Percentiles rank a stretch among this genome's conserved stretches.
Evolutionary conservation across 2,888 invertebrate species (phyloP).

Genomic region (Nineta flava): DNA sequence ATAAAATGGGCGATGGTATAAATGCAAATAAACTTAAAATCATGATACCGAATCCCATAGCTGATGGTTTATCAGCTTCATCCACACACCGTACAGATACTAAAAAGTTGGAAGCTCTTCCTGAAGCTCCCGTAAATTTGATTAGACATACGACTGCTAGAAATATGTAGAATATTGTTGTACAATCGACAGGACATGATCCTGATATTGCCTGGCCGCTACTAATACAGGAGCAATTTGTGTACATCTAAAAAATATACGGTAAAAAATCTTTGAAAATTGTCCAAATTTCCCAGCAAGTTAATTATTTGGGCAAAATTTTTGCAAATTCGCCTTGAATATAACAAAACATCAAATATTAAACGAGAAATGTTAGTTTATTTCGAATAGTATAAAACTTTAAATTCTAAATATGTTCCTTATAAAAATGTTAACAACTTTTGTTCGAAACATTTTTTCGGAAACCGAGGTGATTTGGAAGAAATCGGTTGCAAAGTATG

Average conservation of each 20-base stretch:
- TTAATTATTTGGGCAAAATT: not conserved
- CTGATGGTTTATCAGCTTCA: slow-evolving; percentile 54
- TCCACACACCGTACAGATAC: slow-evolving; percentile 51
- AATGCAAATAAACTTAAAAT: slow-evolving; percentile 54
- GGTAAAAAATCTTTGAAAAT: not conserved
- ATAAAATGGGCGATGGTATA: slow-evolving; percentile 61
- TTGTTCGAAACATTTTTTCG: no score
- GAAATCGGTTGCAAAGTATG: no score
- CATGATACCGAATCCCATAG: slow-evolving; percentile 53
- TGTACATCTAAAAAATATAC: slow-evolving; percentile 22
- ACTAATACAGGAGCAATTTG: slow-evolving; percentile 30
- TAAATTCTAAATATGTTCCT: no score
- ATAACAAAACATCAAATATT: no score
- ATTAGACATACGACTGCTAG: slow-evolving; percentile 35
- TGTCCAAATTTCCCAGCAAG: not conserved
- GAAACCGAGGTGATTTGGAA: no score
- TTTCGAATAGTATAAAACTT: no score
- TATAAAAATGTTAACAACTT: no score
- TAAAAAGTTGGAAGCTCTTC: slow-evolving; percentile 42
- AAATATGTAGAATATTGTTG: slow-evolving; percentile 35
- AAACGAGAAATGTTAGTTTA: no score
- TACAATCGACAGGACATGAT: slow-evolving; percentile 39
- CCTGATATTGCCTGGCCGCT: slow-evolving; percentile 30
- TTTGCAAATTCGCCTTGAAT: no score
- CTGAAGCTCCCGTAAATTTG: slow-evolving; percentile 42